Percentiles rank a stretch among this genome's conserved stretches.
These are phyloP conservation scores for Caenorhabditis brenneri DNA, from an alignment of 1,140 invertebrate genomes.

Conservation along the genomic window DNA sequence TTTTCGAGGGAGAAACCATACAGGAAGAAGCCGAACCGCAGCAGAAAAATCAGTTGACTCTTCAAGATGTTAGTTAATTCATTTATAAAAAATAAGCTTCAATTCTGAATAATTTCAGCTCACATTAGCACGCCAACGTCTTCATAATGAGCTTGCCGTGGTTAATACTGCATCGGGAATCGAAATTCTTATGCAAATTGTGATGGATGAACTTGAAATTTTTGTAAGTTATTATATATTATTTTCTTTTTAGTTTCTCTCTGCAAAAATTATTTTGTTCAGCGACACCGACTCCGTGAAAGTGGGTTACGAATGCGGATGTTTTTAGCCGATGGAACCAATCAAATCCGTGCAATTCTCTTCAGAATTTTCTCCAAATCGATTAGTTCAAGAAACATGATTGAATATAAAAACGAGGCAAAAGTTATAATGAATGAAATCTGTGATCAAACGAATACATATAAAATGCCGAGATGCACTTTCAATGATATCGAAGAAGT, in stretches of 20 bases:
- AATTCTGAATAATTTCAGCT: not conserved
- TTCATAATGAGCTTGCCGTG: conserved; percentile 10
- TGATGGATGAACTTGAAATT: conserved; percentile 19
- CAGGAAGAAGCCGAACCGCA: not conserved
- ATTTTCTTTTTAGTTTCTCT: no score
- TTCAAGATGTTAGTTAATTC: conserved; percentile 3
- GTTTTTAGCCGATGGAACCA: not conserved
- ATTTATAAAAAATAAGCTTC: no score
- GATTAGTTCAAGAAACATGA: not conserved
- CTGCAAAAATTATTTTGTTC: no score
- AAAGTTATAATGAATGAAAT: conserved; percentile 16
- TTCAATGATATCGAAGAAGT: conserved; percentile 18
- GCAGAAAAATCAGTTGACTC: not conserved
- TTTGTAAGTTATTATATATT: no score
- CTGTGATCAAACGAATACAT: not conserved
- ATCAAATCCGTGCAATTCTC: conserved; percentile 1
- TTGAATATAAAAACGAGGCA: conserved; percentile 14
- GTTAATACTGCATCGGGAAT: conserved; percentile 11
- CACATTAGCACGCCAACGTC: not conserved
- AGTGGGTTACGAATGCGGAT: not conserved
- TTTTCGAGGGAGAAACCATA: not conserved
- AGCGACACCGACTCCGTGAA: not conserved
- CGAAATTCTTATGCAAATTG: conserved; percentile 21
- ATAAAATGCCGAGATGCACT: conserved; percentile 22
- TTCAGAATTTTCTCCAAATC: conserved; percentile 15